Percentiles rank a stretch among this genome's conserved stretches.
phyloP scores from a whole-genome alignment of 1,140 invertebrate species.

The Drosophila novamexicana region DNA sequence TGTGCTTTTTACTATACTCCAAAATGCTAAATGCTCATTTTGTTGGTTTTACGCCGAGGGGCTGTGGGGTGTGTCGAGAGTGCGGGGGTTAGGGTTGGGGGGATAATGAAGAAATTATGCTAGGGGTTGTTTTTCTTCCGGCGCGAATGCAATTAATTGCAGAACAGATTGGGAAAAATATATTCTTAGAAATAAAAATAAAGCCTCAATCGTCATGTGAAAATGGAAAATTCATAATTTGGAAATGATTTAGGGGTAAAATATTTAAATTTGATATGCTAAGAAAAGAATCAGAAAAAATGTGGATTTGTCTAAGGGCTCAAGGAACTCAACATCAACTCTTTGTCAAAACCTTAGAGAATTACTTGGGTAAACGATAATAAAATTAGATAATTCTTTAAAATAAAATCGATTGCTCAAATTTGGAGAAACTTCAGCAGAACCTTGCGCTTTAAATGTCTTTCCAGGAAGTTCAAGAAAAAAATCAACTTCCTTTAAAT shows the following conservation, averaged over 20 bases:
- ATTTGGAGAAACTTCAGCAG: too few species aligned
- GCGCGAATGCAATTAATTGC: slow-evolving; percentile 45
- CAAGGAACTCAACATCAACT: neutral
- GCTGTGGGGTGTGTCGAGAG: too few species aligned
- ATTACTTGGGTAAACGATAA: too few species aligned
- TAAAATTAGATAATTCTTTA: too few species aligned
- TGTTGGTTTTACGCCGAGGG: slow-evolving; percentile 46
- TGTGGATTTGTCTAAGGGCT: neutral
- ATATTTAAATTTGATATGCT: neutral
- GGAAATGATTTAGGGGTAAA: neutral
- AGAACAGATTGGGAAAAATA: slow-evolving; percentile 30
- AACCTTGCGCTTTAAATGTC: too few species aligned
- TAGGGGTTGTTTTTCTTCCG: slow-evolving; percentile 8
- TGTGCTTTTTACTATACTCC: slow-evolving; percentile 59
- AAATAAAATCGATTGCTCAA: too few species aligned
- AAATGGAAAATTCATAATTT: neutral
- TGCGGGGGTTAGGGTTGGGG: neutral
- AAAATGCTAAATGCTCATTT: slow-evolving; percentile 78
- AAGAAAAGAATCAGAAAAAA: too few species aligned
- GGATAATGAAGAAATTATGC: slow-evolving; percentile 16
- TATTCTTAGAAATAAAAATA: neutral
- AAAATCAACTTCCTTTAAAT: neutral
- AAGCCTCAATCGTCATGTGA: too few species aligned
- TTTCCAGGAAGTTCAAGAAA: neutral
- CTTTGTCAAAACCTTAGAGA: too few species aligned